Evolutionary conservation across 2,888 invertebrate genomes (phyloP).

Genomic region (Eueremaeus valkanovi): DNA sequence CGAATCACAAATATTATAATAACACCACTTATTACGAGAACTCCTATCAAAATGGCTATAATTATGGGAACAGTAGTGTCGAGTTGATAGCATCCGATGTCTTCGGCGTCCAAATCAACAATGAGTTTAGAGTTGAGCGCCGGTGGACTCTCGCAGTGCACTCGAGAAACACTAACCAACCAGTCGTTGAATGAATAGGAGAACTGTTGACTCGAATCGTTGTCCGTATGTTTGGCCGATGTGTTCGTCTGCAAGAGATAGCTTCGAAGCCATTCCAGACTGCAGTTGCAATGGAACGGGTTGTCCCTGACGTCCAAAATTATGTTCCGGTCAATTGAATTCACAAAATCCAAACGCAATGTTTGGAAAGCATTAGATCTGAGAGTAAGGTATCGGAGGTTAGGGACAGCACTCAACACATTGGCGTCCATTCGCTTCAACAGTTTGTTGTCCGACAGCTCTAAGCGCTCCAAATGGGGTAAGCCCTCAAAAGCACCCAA

Average conservation of each 20-base stretch:
- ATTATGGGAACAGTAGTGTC: constrained; percentile 37
- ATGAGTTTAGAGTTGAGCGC: constrained; percentile 37
- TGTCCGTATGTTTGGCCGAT: constrained; percentile 28
- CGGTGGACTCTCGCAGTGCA: constrained; percentile 39
- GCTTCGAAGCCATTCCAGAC: constrained; percentile 67
- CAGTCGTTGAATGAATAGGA: constrained; percentile 31
- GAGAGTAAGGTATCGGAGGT: constrained; percentile 67
- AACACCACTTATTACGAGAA: constrained; percentile 34
- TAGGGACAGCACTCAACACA: constrained; percentile 44
- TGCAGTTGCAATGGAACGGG: constrained; percentile 80
- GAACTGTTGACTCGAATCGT: constrained; percentile 24
- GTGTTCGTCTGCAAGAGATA: constrained; percentile 39
- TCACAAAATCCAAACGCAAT: constrained; percentile 62
- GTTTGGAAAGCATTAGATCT: constrained; percentile 70
- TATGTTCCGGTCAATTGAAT: constrained; percentile 62
- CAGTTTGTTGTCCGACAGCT: constrained; percentile 52
- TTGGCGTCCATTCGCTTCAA: constrained; percentile 43
- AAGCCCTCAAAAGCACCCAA: constrained; percentile 77
- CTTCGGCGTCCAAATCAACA: constrained; percentile 36
- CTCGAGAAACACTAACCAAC: constrained; percentile 29
- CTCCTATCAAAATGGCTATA: constrained; percentile 39
- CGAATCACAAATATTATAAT: constrained; percentile 38
- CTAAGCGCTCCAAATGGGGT: constrained; percentile 53
- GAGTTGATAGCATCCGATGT: constrained; percentile 41
- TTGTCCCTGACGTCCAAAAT: constrained; percentile 73